Percentiles rank a stretch among this genome's conserved stretches.
Conservation (phyloP, 1,140 invertebrate species). For the Lepeophtheirus salmonis region DNA sequence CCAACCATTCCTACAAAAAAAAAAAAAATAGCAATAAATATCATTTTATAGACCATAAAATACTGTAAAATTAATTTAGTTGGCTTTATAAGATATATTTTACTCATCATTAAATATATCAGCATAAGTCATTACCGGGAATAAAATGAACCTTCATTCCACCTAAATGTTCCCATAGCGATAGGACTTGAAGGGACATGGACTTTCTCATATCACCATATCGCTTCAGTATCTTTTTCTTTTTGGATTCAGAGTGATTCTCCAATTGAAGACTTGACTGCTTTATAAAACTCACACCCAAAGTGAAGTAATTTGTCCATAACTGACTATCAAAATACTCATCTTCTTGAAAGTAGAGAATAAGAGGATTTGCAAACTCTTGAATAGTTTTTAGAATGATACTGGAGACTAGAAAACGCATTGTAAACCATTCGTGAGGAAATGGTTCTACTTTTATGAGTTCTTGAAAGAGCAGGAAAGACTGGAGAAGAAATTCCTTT, state of each 20-base stretch:
- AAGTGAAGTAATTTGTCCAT: slow-evolving; percentile 74
- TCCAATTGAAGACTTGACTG: slow-evolving; percentile 69
- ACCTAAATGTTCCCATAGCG: slow-evolving; percentile 80
- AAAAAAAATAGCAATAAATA: background rate
- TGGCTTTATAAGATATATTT: background rate
- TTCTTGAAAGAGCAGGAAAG: slow-evolving; percentile 66
- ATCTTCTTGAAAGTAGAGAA: slow-evolving; percentile 54
- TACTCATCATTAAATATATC: background rate
- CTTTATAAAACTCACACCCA: slow-evolving; percentile 67
- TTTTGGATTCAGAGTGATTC: slow-evolving; percentile 55
- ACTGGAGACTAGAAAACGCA: slow-evolving; percentile 73
- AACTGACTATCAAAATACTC: slow-evolving; percentile 50
- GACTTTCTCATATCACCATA: slow-evolving; percentile 77
- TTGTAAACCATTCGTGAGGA: slow-evolving; percentile 74
- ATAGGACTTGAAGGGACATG: slow-evolving; percentile 79
- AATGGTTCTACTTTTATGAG: slow-evolving; percentile 60
- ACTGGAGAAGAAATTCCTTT: slow-evolving; percentile 72
- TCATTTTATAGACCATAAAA: background rate
- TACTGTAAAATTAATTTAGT: background rate
- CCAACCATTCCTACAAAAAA: slow-evolving; percentile 49
- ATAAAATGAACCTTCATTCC: slow-evolving; percentile 62
- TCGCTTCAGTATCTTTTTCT: slow-evolving; percentile 50
- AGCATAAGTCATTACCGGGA: slow-evolving; percentile 32
- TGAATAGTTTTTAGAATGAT: slow-evolving; percentile 64
- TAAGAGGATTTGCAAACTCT: slow-evolving; percentile 66